Conservation (phyloP, 2,113 vertebrate genomes). For the Corythornis cristatus region DNA sequence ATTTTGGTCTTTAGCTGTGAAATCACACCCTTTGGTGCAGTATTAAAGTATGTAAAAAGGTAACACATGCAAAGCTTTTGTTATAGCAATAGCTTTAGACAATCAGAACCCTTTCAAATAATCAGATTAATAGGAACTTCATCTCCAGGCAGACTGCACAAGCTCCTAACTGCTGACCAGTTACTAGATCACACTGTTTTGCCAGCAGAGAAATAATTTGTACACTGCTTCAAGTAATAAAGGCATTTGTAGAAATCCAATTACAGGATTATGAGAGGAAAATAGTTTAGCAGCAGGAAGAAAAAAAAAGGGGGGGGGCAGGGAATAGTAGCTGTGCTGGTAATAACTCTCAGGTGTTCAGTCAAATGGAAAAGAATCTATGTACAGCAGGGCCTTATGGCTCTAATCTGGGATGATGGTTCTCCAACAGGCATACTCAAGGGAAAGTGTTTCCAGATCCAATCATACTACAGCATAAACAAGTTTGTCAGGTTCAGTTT, state of each 20-base stretch:
- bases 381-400: not conserved
- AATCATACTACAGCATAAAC: not conserved
- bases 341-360: not conserved
- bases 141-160: not conserved
- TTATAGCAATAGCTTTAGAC: not conserved
- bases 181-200: constrained; percentile 41
- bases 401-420: not conserved
- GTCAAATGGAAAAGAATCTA: not conserved
- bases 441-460: not conserved
- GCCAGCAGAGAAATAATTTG: constrained; percentile 36
- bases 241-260: constrained; percentile 39
- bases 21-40: not conserved
- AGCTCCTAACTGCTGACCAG: not conserved
- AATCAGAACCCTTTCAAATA: constrained; percentile 34
- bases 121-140: constrained; percentile 57
- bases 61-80: not conserved
- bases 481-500: not conserved
- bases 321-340: not conserved
- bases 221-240: constrained; percentile 5
- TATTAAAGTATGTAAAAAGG: not conserved
- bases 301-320: not conserved
- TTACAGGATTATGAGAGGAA: constrained; percentile 57
- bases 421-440: not conserved
- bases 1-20: not conserved
- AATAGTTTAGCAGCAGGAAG: constrained; percentile 27